Base-by-base conservation (phyloP, 2,113 vertebrate genomes). In the Plecotus auritus region DNA sequence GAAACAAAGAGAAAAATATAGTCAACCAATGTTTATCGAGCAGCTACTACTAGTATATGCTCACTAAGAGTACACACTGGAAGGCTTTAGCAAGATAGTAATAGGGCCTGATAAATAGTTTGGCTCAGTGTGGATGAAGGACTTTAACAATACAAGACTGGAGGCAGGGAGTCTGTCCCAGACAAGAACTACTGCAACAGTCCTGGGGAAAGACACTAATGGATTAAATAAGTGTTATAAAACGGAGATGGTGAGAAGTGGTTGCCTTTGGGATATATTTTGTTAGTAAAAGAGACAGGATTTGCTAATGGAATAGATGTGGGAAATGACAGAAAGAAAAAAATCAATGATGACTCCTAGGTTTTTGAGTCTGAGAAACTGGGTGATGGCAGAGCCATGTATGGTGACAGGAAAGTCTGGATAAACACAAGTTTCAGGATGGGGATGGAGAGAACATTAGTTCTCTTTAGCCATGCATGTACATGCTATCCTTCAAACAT, bases 1-100 rank as follows among this genome's bases (percentile, higher is more conserved):
- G 77, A 89, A 91, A 51, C 13, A 2, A 85, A 96, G 72, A 93
- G 40, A n/a, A 51, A 84, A 89, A 94, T 61, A 35, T 5, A 86
- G 35, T 54, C n/a, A 37, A 7, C 37, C 5, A 23, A 45, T 74
- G 59, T 89, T 91, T 76, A 67, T 4, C 56, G 32, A 88, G 51
- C 35, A 81, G 81, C 45, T 93, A 64, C 30, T 66, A n/a, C 37
- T 93, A 64, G 20, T 51, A 30, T 59, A 18, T 51, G 14, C 32
- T 20, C 23, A 78, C 9, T 45, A 9, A 59, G 13, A 30, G 14
- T 8, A 67, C 2, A 85, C 18, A 40, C 14, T 40, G 13, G 14
- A 23, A 67, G 9, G 26, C 40, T 32, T n/a, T 28, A 87, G 22
- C n/a, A 42, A 78, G 9, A 22, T 1, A 59, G 2, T 10, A 5